These are phyloP conservation scores for Trichogramma evanescens DNA, from an alignment of 2,888 invertebrate genomes.

Conservation along the genomic window DNA sequence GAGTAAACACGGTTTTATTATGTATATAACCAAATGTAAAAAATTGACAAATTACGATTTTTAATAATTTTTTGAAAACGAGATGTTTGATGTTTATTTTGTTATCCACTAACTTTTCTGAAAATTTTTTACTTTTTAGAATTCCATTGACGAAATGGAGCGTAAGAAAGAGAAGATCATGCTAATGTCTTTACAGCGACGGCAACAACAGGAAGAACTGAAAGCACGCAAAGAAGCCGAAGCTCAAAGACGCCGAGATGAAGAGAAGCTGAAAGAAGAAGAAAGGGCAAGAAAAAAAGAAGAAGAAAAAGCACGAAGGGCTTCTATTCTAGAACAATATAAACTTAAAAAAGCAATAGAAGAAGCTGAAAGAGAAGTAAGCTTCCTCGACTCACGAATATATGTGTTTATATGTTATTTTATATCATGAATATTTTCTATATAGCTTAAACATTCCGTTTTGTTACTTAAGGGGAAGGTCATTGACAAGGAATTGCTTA, in stretches of 20 bases:
- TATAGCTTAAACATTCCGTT: not conserved
- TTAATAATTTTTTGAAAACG: not conserved
- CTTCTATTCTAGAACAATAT: slow-evolving; percentile 85
- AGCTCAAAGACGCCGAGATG: slow-evolving; percentile 65
- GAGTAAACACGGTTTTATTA: slow-evolving; percentile 35
- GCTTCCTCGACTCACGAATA: slow-evolving; percentile 10
- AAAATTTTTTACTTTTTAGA: slow-evolving; percentile 49
- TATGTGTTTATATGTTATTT: not conserved
- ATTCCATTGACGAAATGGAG: slow-evolving; percentile 83
- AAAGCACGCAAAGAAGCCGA: slow-evolving; percentile 79
- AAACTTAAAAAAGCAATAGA: slow-evolving; percentile 88
- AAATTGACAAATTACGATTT: not conserved
- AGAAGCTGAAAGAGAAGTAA: slow-evolving; percentile 80
- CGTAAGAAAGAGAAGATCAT: slow-evolving; percentile 87
- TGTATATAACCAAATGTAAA: slow-evolving; percentile 3
- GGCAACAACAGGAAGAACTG: slow-evolving; percentile 84
- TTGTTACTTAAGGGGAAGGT: slow-evolving; percentile 62
- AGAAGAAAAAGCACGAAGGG: slow-evolving; percentile 71
- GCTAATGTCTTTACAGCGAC: slow-evolving; percentile 79
- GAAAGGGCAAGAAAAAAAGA: slow-evolving; percentile 66
- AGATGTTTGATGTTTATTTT: not conserved
- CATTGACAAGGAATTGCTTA: slow-evolving; percentile 63
- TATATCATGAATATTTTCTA: not conserved
- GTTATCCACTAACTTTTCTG: not conserved
- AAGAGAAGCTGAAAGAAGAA: slow-evolving; percentile 70